Evolutionary conservation across 2,888 invertebrate species (phyloP).

Genomic region (Allacma fusca): DNA sequence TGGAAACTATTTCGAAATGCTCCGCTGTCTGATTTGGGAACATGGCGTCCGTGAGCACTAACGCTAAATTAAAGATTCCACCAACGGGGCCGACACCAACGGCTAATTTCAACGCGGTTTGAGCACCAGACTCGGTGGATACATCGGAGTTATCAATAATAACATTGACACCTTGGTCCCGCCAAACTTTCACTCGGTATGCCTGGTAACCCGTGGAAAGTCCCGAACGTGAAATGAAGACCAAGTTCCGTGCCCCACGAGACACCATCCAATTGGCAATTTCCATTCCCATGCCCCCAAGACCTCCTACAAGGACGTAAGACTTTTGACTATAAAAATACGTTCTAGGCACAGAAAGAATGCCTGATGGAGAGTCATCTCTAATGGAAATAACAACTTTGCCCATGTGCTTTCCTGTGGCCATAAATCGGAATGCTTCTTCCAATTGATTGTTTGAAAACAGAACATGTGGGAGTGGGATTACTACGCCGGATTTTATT

Average conservation of each 20-base stretch:
- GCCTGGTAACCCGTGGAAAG: conserved; percentile 83
- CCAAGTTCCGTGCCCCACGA: conserved; percentile 79
- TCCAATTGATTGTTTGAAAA: conserved; percentile 75
- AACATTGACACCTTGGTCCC: conserved; percentile 72
- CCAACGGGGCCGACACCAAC: conserved; percentile 64
- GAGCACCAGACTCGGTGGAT: conserved; percentile 63
- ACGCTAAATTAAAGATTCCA: conserved; percentile 70
- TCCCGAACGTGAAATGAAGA: conserved; percentile 83
- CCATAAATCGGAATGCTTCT: conserved; percentile 76
- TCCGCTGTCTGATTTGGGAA: conserved; percentile 66
- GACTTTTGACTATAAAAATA: conserved; percentile 68
- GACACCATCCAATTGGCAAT: conserved; percentile 84
- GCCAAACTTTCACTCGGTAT: conserved; percentile 70
- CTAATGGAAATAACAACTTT: conserved; percentile 71
- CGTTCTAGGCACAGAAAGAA: conserved; percentile 68
- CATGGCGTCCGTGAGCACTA: too few relatives aligned
- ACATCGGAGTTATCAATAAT: conserved; percentile 68
- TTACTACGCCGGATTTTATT: conserved; percentile 72
- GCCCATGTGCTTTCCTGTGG: conserved; percentile 82
- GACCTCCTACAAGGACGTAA: conserved; percentile 74
- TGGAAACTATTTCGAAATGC: conserved; percentile 65
- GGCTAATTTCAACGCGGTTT: conserved; percentile 55
- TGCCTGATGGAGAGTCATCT: conserved; percentile 64
- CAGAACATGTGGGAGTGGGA: conserved; percentile 73
- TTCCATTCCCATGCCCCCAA: conserved; percentile 93